Percentiles rank a stretch among this genome's conserved stretches.
Evolutionary conservation across 2,797 vertebrate genomes (phyloP).

Genomic region (Gadopsis marmoratus): DNA sequence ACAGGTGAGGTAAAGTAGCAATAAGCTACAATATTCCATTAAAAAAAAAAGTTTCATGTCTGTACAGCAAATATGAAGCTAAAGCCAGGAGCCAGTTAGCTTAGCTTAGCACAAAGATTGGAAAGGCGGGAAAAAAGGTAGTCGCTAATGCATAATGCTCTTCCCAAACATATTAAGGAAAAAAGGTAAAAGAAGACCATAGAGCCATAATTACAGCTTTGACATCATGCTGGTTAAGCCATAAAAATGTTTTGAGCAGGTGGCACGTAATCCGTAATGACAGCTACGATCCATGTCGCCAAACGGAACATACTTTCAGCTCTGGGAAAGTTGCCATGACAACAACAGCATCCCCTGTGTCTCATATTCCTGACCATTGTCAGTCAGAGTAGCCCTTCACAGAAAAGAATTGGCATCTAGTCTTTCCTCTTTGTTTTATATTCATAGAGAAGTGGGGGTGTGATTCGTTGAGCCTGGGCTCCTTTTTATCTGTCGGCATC

Average conservation of each 20-base stretch:
- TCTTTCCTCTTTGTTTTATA: slow-evolving; percentile 28
- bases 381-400: neutral
- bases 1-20: neutral
- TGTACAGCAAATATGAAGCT: neutral
- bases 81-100: neutral
- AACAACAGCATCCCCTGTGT: neutral
- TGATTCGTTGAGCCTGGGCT: neutral
- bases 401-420: neutral
- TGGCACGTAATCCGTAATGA: slow-evolving; percentile 4
- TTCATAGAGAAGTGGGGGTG: slow-evolving; percentile 12
- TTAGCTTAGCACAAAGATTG: neutral
- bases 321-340: slow-evolving; percentile 40
- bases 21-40: neutral
- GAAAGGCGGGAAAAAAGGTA: neutral
- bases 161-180: too few species aligned
- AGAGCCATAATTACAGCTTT: neutral
- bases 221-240: neutral
- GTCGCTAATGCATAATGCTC: too few species aligned
- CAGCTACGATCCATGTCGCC: slow-evolving; percentile 1
- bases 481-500: neutral
- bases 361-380: slow-evolving; percentile 1
- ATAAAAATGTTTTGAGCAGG: slow-evolving; percentile 27
- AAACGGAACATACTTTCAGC: slow-evolving; percentile 24
- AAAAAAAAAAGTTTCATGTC: neutral
- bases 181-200: neutral